Evolutionary conservation across 2,888 invertebrate genomes (phyloP).

Genomic region (Agrotis clavis): DNA sequence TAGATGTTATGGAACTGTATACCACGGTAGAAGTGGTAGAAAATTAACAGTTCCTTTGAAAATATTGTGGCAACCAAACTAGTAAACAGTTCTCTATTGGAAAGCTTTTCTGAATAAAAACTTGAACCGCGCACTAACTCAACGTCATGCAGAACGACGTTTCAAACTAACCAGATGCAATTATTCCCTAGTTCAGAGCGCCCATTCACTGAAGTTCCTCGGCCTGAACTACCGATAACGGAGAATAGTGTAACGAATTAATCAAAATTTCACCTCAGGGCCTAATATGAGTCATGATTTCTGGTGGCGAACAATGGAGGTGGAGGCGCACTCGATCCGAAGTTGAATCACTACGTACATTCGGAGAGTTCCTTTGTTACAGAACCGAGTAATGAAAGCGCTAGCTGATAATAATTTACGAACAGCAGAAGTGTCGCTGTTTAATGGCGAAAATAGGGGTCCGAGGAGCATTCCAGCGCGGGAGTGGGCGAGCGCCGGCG

Average conservation of each 20-base stretch:
- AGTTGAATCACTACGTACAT: constrained; percentile 89
- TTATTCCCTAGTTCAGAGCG: constrained; percentile 75
- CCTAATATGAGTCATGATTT: constrained; percentile 89
- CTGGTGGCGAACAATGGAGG: constrained; percentile 84
- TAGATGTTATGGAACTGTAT: neutral
- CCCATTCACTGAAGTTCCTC: constrained; percentile 82
- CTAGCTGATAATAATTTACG: constrained; percentile 90
- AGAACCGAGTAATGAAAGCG: constrained; percentile 89
- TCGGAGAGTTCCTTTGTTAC: constrained; percentile 89
- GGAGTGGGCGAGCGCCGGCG: constrained; percentile 68
- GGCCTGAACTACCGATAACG: constrained; percentile 78
- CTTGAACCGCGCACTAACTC: constrained; percentile 36
- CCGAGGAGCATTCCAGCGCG: constrained; percentile 88
- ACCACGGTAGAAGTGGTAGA: neutral
- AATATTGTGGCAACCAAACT: neutral
- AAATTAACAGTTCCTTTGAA: neutral
- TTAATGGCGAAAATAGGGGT: constrained; percentile 87
- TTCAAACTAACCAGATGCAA: constrained; percentile 75
- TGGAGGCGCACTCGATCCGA: constrained; percentile 85
- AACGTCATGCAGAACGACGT: constrained; percentile 59
- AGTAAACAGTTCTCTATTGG: constrained; percentile 9
- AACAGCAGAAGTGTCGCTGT: constrained; percentile 91
- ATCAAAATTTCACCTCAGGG: constrained; percentile 90
- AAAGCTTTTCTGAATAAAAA: constrained; percentile 30
- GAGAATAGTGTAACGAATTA: constrained; percentile 88